Conservation (phyloP, 2,113 vertebrate species). For the Syngnathoides biaculeatus region DNA sequence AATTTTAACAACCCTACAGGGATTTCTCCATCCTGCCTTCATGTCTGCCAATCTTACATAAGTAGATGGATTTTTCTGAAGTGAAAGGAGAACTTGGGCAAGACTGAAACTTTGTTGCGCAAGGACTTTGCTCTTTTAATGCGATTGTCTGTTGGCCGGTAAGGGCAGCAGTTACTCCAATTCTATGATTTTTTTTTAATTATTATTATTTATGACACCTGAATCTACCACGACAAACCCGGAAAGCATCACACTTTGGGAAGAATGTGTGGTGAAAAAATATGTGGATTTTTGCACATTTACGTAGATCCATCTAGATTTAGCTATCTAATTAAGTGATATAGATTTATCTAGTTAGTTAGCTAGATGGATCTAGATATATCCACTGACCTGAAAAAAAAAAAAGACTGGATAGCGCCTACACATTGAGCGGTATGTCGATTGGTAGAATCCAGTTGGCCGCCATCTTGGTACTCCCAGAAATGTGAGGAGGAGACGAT, state of each 20-base stretch:
- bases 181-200: slow-evolving; percentile 38
- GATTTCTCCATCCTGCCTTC: slow-evolving; percentile 60
- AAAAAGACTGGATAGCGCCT: no score
- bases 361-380: no score
- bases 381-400: no score
- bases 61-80: slow-evolving; percentile 72
- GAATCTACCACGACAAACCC: slow-evolving; percentile 9
- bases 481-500: no score
- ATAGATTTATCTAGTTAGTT: no score
- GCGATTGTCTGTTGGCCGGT: slow-evolving; percentile 16
- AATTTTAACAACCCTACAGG: slow-evolving; percentile 7
- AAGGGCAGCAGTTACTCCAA: slow-evolving; percentile 24
- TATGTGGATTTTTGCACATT: no score
- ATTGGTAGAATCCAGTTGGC: no score
- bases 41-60: slow-evolving; percentile 68
- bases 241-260: background rate
- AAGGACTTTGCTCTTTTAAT: slow-evolving; percentile 42
- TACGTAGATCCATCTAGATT: no score
- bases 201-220: no score
- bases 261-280: background rate
- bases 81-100: slow-evolving; percentile 79
- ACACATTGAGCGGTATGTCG: no score
- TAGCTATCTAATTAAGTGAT: no score
- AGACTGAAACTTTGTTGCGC: slow-evolving; percentile 72
- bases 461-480: no score